A percentile compares a stretch with the other conserved stretches of the same genome.
These are phyloP conservation scores for Argyrosomus japonicus DNA, from an alignment of 2,113 vertebrate genomes.

Conservation along the genomic window DNA sequence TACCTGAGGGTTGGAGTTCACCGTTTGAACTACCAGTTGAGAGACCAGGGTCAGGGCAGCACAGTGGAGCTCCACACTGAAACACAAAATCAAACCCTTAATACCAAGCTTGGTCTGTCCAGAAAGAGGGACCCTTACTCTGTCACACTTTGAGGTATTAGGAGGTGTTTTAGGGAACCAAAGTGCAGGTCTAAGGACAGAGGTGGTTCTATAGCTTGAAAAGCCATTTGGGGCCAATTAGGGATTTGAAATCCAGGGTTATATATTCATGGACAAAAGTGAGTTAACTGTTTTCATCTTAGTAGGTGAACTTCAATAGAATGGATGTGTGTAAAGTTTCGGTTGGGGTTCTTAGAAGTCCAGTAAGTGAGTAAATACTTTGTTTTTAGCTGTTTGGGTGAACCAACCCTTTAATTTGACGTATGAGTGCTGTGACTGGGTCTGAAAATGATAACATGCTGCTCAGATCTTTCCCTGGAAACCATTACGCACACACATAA, in stretches of 20 bases:
- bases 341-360: not conserved
- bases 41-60: conserved; percentile 89
- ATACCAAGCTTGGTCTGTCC: not conserved
- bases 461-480: conserved; percentile 22
- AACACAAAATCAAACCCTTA: conserved; percentile 60
- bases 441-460: not conserved
- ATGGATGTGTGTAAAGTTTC: not conserved
- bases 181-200: not conserved
- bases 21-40: conserved; percentile 82
- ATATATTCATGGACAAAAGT: not conserved
- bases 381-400: not conserved
- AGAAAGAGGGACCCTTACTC: not conserved
- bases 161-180: not conserved
- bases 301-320: not conserved
- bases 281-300: not conserved
- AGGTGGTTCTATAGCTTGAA: not conserved
- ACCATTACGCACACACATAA: conserved; percentile 5
- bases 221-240: not conserved
- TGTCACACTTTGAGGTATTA: not conserved
- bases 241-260: no score
- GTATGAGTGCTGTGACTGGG: not conserved
- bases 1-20: conserved; percentile 74
- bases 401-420: not conserved
- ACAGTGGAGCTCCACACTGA: conserved; percentile 90
- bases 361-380: not conserved